Base-by-base conservation (phyloP, 2,888 invertebrate species). In the Drosophila paracracens region DNA sequence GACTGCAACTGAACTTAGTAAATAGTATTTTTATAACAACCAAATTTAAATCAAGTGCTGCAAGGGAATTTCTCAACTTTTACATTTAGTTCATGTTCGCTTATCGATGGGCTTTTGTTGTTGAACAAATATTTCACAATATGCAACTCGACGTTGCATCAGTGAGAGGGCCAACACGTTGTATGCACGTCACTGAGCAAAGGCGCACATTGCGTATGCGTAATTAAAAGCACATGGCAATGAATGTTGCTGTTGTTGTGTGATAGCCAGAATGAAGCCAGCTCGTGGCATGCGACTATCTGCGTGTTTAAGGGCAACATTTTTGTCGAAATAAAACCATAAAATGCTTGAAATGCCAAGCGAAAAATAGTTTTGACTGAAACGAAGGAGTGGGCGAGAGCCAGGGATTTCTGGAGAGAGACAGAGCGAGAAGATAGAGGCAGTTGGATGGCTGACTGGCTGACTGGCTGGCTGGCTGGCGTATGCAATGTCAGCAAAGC, bases 361-460 rank as follows among this genome's bases (percentile, higher is more conserved):
- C 88, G 89, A 74, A 88, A 89, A 89, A 88, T 88, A 88, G 86
- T 87, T 87, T 87, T 88, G 88, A 89, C 88, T 87, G 79, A 46
- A 46, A 25, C 46, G 21, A 16, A 25, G 16, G 16, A 25, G 46
- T 72, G 38, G 29, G 33, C 58, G 38, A 2, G 25, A 25, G 63
- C 31, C 33, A 50, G 56, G 40, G 57, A 53, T 4, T 1, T 33
- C 33, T 16, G 58, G 31, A 10, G 8, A 21, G 54, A 51, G 33
- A 21, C 18, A 27, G 40, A 33, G 25, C 11, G 27, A 21, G 43
- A 25, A 36, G 35, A 46, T 6, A 33, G 40, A 33, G 63, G 29
- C 52, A 58, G 62, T 43, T 62, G 38, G n/a, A n/a, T 43, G 43
- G 21, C 43, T 21, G 33, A 4, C 21, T 52, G 31, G 56, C 13